These are phyloP conservation scores for Saccostrea glomerata DNA, from an alignment of 1,140 invertebrate species.

Conservation along the genomic window DNA sequence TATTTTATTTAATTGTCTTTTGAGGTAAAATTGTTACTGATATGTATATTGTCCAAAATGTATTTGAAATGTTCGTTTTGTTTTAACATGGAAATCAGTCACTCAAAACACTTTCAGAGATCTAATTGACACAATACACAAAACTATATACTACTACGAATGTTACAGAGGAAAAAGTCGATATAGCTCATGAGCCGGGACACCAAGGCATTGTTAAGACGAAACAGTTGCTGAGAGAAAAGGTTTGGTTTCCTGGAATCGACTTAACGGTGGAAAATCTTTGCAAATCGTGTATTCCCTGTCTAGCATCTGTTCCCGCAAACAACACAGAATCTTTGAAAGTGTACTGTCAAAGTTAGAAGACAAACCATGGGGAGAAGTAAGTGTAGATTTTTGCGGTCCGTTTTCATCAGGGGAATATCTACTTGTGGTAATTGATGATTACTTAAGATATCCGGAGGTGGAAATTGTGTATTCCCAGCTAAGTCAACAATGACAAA, in stretches of 20 bases:
- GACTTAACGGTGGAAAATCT: constrained; percentile 66
- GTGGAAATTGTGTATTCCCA: too few relatives aligned
- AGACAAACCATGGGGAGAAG: constrained; percentile 17
- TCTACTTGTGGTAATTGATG: constrained; percentile 43
- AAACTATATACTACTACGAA: too few relatives aligned
- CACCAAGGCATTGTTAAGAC: too few relatives aligned
- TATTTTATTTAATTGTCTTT: too few relatives aligned
- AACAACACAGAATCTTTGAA: constrained; percentile 61
- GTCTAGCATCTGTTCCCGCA: constrained; percentile 54
- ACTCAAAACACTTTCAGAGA: too few relatives aligned
- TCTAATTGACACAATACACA: too few relatives aligned
- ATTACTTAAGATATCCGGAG: neutral
- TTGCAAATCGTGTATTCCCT: constrained; percentile 66
- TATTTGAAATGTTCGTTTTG: too few relatives aligned
- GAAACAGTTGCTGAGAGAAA: constrained; percentile 64
- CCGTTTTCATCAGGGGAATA: constrained; percentile 42
- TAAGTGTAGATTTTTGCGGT: constrained; percentile 45
- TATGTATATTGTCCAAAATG: too few relatives aligned
- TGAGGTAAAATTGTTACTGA: too few relatives aligned
- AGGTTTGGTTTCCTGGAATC: constrained; percentile 74
- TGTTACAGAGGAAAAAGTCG: too few relatives aligned
- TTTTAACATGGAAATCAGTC: too few relatives aligned
- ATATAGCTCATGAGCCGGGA: too few relatives aligned
- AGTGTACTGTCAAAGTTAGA: constrained; percentile 51
- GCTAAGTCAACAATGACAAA: neutral